Percentiles rank a stretch among this genome's conserved stretches.
Evolutionary conservation across 1,140 invertebrate species (phyloP).

Genomic region (Laodelphax striatellus): DNA sequence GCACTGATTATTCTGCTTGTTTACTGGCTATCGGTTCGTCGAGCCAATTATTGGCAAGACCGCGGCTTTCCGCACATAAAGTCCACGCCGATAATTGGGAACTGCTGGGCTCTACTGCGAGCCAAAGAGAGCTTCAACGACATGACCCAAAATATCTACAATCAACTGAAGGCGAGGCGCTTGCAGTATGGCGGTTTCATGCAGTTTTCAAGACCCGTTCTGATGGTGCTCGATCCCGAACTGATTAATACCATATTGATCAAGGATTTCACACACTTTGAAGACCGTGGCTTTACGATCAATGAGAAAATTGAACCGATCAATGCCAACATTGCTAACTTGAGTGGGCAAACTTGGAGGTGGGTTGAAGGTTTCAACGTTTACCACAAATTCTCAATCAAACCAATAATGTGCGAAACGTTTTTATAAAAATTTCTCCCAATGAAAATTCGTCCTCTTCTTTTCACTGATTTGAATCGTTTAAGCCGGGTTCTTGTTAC

Average conservation of each 20-base stretch:
- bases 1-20: too few species aligned
- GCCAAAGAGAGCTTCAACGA: not conserved
- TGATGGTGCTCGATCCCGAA: conserved; percentile 41
- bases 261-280: conserved; percentile 42
- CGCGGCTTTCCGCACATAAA: conserved; percentile 28
- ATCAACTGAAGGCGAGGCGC: not conserved
- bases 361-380: conserved; percentile 6
- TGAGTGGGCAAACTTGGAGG: conserved; percentile 38
- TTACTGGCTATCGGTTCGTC: too few species aligned
- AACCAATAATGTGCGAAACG: too few species aligned
- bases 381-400: too few species aligned
- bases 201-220: conserved; percentile 28
- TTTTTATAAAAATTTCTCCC: too few species aligned
- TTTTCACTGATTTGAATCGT: too few species aligned
- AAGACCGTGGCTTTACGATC: conserved; percentile 31
- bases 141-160: conserved; percentile 11
- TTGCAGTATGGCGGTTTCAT: conserved; percentile 23
- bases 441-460: too few species aligned
- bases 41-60: conserved; percentile 33
- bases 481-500: too few species aligned
- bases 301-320: conserved; percentile 38
- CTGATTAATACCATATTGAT: conserved; percentile 39
- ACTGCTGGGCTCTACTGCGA: conserved; percentile 5
- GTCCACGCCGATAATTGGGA: conserved; percentile 30
- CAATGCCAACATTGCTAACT: conserved; percentile 38